Evolutionary conservation across 2,888 invertebrate genomes (phyloP).

Genomic region (Agrochola lota): DNA sequence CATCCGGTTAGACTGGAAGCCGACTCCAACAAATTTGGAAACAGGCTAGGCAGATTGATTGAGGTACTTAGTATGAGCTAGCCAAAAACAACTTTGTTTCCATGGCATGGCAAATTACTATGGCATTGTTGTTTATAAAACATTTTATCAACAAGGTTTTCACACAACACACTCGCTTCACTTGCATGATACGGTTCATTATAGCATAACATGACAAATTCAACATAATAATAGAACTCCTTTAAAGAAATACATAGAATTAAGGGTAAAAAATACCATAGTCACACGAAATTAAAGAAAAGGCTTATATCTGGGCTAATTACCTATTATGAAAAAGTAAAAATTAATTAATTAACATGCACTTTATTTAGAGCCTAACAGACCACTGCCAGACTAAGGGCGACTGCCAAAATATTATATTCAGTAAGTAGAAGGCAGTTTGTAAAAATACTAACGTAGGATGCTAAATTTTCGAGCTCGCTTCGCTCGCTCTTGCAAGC

Average conservation of each 20-base stretch:
- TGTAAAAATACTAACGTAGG: too few relatives aligned
- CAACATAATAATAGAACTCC: slow-evolving; percentile 14
- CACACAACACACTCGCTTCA: slow-evolving; percentile 8
- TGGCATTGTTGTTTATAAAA: slow-evolving; percentile 14
- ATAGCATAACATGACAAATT: slow-evolving; percentile 15
- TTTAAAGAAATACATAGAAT: neutral
- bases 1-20: too few relatives aligned
- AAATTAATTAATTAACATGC: neutral
- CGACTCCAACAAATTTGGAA: too few relatives aligned
- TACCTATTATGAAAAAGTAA: neutral
- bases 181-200: neutral
- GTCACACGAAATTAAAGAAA: neutral
- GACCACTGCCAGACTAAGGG: too few relatives aligned
- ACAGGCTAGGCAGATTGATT: too few relatives aligned
- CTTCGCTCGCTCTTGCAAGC: too few relatives aligned
- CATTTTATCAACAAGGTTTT: slow-evolving; percentile 24
- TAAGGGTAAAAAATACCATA: neutral
- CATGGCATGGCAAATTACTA: neutral
- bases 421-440: too few relatives aligned
- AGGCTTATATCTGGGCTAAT: neutral
- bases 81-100: neutral
- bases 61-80: neutral
- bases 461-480: too few relatives aligned
- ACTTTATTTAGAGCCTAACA: neutral
- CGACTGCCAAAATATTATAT: too few relatives aligned